Evolutionary conservation across 2,113 vertebrate species (phyloP), one percentile per base, ranked within the genome.

Genomic region (Taurulus bubalis): DNA sequence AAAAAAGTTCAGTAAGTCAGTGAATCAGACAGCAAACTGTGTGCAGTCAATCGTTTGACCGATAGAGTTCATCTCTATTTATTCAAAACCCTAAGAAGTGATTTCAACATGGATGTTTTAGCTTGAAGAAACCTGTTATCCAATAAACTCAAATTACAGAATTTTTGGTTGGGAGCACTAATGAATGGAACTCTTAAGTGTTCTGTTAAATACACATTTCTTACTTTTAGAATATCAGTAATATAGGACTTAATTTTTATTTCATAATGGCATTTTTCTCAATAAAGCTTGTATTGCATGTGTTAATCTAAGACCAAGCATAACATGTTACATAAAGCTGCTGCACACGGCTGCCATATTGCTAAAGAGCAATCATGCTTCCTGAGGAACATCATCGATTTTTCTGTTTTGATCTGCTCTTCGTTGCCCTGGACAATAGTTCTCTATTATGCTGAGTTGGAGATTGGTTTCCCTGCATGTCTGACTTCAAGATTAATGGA

Each of bases 311-410:
- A 72, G 26, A 26, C 28, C 53, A 77, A 18, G 47, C 22, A 56
- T 42, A 16, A 42, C n/a, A 1, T 42, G 36, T 45, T 65, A 22
- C 6, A 42, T 63, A 30, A 60, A 69, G 36, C 32, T 58, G 51
- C 36, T 60, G 28, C 22, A 56, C n/a, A 59, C 30, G 14, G 47
- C n/a, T 42, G 28, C 18, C 22, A 62, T 72, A 40, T 49, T 40
- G 34, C 34, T 64, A 55, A 53, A 62, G 22, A 62, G 62, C 22
- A 34, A 79, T 73, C 28, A 45, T 26, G 3, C 75, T 58, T 62
- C 69, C 42, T 24, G 58, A 66, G 40, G 47, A 58, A 28, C 55
- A 40, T 69, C 26, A 59, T 75, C 36, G 66, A 84, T 70, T 75
- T 79, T 32, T 75, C 36, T 65, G 22, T 56, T 40, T 24, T 28